Evolutionary conservation across 2,113 vertebrate species (phyloP), one percentile per base, ranked within the genome.

Genomic region (Gila orcuttii): DNA sequence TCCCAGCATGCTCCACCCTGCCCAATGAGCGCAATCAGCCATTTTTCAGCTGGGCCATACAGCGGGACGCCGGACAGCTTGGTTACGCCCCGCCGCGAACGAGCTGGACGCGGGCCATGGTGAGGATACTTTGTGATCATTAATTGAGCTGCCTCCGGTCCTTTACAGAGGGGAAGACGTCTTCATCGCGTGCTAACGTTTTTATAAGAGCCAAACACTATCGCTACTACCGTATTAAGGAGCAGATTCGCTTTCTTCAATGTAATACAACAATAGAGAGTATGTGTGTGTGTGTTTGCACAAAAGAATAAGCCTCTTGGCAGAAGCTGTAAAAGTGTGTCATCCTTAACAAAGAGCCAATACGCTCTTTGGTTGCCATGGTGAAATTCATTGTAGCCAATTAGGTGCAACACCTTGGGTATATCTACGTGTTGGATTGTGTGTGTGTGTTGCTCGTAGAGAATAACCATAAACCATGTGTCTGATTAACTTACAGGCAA

Each of bases 71-170:
- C 42, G 86, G 90, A 93, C 91, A 93, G 92, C 91, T 91, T 92
- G 90, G 90, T 92, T 92, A 90, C 87, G 90, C 90, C 89, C 86
- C 89, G 87, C 89, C 33, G 93, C 90, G 86, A 93, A 92, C 17
- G 88, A 93, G 87, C 85, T 92, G 92, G 92, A 92, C 87, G 4
- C 75, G 28, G 86, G 90, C 92, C 93, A 93, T 21, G 82, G 75
- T 79, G 87, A 87, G 68, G 89, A 86, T 88, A 90, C 88, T 92
- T 93, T 92, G 92, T 93, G 93, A 92, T 91, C 88, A 87, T 82
- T 89, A 93, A 93, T 92, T 91, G 89, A 90, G 82, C 91, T 91
- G 90, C 89, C 89, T 90, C 91, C 87, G 91, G 90, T 87, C 89
- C 92, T 88, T 91, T 90, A 91, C 77, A 28, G 25, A 66, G 7